These are phyloP conservation scores for Tychaedon coryphoeus DNA, from an alignment of 2,113 vertebrate species.

Conservation along the genomic window DNA sequence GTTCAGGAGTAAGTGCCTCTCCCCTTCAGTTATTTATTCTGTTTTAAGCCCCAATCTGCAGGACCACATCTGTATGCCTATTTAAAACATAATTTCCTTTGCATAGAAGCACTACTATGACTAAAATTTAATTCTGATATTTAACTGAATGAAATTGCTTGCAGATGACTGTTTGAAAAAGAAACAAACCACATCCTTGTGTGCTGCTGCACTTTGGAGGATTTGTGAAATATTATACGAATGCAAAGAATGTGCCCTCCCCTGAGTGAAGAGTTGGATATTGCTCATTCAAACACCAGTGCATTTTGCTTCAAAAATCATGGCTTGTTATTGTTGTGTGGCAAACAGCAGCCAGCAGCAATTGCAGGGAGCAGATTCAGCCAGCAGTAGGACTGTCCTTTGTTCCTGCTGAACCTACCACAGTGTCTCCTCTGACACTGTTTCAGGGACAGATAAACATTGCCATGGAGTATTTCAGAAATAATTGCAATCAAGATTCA, in stretches of 20 bases:
- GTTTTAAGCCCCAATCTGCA: constrained; percentile 4
- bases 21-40: neutral
- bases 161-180: constrained; percentile 70
- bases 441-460: neutral
- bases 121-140: constrained; percentile 78
- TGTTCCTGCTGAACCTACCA: neutral
- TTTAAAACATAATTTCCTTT: constrained; percentile 76
- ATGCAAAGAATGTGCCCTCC: neutral
- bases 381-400: neutral
- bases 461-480: neutral
- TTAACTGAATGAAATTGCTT: constrained; percentile 79
- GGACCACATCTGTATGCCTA: constrained; percentile 69
- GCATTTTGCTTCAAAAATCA: neutral
- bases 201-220: constrained; percentile 15
- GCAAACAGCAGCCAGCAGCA: neutral
- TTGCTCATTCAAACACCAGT: neutral
- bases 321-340: neutral
- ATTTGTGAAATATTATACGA: neutral
- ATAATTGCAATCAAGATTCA: neutral
- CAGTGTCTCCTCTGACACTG: neutral
- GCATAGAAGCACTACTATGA: constrained; percentile 71
- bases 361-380: neutral
- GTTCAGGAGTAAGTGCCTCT: neutral
- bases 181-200: constrained; percentile 68
- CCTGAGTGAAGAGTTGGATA: neutral